Base-by-base conservation (phyloP, 1,140 invertebrate species). In the Drosophila prosaltans region DNA sequence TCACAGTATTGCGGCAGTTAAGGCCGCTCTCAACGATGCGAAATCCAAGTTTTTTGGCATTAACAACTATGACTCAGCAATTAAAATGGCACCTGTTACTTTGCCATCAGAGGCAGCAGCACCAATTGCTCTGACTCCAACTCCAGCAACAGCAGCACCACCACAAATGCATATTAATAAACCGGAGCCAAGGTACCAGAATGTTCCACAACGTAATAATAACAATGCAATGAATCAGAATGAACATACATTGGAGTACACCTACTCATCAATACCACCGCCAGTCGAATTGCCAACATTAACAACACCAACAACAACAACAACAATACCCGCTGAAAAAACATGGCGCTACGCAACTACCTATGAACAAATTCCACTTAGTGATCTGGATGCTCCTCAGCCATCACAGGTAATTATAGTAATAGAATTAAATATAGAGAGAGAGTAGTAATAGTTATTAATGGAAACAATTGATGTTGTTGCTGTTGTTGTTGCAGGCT, bases 21-120 rank as follows among this genome's bases (percentile, higher is more conserved):
- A 81, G 72, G 90, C 90, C 8, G 90, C 90, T 0, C 63, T 91
- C 0, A 92, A 86, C 63, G 91, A 91, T 58, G 91, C 91, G 41
- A 92, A 92, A 67, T 92, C 85, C 30, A 90, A 91, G 59, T 92
- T 92, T 72, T 92, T 92, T 60, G 91, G 91, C 54, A 79, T 92
- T 58, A 88, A 91, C 68, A 88, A 72, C 45, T 79, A 80, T 65
- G 77, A 79, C n/a, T 54, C 51, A 57, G 48, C 59, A 21, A 28
- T 21, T 10, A 26, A 57, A 28, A 36, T n/a, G 6, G 8, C 26
- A 36, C 32, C 32, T 36, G 32, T 36, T 36, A 36, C 6, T 6
- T 36, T 36, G 32, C 32, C 32, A 36, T 36, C 32, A 36, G 32
- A 36, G 32, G 32, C 32, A 36, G 6, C 32, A 36, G 4, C 21